Percentiles rank a stretch among this genome's conserved stretches.
phyloP scores from a whole-genome alignment of 2,113 vertebrate genomes.

The Malurus cyaneus region DNA sequence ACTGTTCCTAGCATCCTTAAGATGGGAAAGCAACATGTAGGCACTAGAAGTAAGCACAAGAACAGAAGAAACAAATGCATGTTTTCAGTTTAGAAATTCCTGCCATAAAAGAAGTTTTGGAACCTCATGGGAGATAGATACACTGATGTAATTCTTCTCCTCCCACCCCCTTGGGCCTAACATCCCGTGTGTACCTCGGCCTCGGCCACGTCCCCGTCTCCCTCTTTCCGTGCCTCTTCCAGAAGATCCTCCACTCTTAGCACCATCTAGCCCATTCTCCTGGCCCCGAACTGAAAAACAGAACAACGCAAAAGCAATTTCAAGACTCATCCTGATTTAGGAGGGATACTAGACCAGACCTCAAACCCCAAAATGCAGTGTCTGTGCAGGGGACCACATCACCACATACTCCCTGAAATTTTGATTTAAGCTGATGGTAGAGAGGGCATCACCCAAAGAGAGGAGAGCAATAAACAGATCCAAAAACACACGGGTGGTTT shows the following conservation, averaged over 20 bases:
- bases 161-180: neutral
- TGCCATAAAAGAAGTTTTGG: neutral
- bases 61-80: neutral
- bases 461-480: neutral
- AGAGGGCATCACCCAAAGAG: neutral
- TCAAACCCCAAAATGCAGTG: fast-evolving
- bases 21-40: neutral
- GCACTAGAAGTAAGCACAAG: fast-evolving
- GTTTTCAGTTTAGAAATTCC: neutral
- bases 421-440: neutral
- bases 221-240: slow-evolving; percentile 91
- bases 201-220: slow-evolving; percentile 90
- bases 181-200: slow-evolving; percentile 79
- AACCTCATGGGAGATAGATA: neutral
- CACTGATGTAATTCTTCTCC: fast-evolving
- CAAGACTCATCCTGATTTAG: neutral
- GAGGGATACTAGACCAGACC: neutral
- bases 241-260: slow-evolving; percentile 82
- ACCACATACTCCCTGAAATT: neutral
- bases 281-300: slow-evolving; percentile 88
- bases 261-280: slow-evolving; percentile 92
- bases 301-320: neutral
- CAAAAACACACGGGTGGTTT: neutral
- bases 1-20: neutral
- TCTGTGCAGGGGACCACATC: fast-evolving